Conservation (phyloP, 2,888 invertebrate species). For the Leucophenga montana region DNA sequence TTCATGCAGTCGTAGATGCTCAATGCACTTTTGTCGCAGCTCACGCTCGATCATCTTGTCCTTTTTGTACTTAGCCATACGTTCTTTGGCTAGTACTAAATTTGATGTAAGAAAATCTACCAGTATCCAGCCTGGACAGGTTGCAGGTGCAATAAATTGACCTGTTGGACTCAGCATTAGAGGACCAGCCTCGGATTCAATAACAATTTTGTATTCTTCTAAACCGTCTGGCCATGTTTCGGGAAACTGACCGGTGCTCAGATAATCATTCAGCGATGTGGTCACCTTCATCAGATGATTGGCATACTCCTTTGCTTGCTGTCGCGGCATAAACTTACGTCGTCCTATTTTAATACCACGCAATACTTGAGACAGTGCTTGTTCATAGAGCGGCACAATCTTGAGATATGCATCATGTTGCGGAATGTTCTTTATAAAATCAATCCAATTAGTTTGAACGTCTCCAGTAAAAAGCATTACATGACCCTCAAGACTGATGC, state of each 20-base stretch:
- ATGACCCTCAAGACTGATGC: slow-evolving; percentile 91
- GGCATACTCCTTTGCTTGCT: slow-evolving; percentile 90
- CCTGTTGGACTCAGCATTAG: slow-evolving; percentile 94
- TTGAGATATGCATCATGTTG: slow-evolving; percentile 83
- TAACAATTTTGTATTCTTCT: slow-evolving; percentile 78
- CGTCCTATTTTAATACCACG: slow-evolving; percentile 88
- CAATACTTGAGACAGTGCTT: slow-evolving; percentile 87
- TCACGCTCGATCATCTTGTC: slow-evolving; percentile 87
- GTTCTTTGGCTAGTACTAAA: slow-evolving; percentile 81
- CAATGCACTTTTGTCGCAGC: slow-evolving; percentile 79
- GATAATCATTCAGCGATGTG: slow-evolving; percentile 87
- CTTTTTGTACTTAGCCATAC: slow-evolving; percentile 76
- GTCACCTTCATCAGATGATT: slow-evolving; percentile 87
- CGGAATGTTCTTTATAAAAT: slow-evolving; percentile 86
- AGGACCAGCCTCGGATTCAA: slow-evolving; percentile 89
- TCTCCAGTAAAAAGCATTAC: slow-evolving; percentile 93
- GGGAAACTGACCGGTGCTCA: slow-evolving; percentile 80
- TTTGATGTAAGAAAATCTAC: slow-evolving; percentile 87
- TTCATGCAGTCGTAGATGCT: slow-evolving; percentile 80
- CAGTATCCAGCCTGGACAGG: slow-evolving; percentile 89
- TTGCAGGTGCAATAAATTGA: slow-evolving; percentile 92
- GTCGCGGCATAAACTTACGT: slow-evolving; percentile 93
- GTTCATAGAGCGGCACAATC: slow-evolving; percentile 87
- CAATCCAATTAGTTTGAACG: slow-evolving; percentile 94
- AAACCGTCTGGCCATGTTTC: slow-evolving; percentile 82